These are phyloP conservation scores for Brenthis hecate DNA, from an alignment of 2,888 invertebrate genomes.

Conservation along the genomic window DNA sequence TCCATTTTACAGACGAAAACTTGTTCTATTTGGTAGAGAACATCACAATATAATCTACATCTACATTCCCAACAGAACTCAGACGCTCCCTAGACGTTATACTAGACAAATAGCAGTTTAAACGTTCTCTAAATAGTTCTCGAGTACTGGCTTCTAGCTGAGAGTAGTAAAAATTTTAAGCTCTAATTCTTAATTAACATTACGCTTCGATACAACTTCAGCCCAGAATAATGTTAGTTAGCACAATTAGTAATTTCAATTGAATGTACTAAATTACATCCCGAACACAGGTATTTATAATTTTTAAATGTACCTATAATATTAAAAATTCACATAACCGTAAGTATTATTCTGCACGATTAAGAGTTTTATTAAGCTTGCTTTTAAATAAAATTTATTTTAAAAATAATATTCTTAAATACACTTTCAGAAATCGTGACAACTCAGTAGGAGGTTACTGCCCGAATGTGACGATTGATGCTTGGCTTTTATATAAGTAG, in stretches of 20 bases:
- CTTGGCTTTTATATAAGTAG: constrained; percentile 60
- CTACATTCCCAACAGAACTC: constrained; percentile 24
- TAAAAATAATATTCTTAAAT: constrained; percentile 31
- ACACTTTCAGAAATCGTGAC: constrained; percentile 67
- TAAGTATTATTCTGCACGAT: constrained; percentile 26
- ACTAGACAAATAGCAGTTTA: constrained; percentile 31
- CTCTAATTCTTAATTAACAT: constrained; percentile 25
- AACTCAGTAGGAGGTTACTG: constrained; percentile 72
- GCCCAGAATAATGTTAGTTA: background rate
- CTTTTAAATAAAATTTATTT: constrained; percentile 27
- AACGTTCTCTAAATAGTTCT: constrained; percentile 32
- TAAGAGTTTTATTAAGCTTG: constrained; percentile 24
- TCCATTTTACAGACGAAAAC: constrained; percentile 23
- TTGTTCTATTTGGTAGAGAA: constrained; percentile 25
- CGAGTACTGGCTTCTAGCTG: constrained; percentile 19
- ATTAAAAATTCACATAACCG: background rate
- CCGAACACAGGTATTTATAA: background rate
- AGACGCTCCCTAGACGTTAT: constrained; percentile 24
- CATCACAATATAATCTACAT: constrained; percentile 30
- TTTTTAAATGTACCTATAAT: background rate
- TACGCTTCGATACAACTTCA: background rate
- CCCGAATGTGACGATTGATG: constrained; percentile 72
- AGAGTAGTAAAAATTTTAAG: constrained; percentile 26
- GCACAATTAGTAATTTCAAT: constrained; percentile 6
- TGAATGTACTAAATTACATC: constrained; percentile 7